phyloP scores from a whole-genome alignment of 64 coral and sea anemone species.

The Dendronephthya gigantea region DNA sequence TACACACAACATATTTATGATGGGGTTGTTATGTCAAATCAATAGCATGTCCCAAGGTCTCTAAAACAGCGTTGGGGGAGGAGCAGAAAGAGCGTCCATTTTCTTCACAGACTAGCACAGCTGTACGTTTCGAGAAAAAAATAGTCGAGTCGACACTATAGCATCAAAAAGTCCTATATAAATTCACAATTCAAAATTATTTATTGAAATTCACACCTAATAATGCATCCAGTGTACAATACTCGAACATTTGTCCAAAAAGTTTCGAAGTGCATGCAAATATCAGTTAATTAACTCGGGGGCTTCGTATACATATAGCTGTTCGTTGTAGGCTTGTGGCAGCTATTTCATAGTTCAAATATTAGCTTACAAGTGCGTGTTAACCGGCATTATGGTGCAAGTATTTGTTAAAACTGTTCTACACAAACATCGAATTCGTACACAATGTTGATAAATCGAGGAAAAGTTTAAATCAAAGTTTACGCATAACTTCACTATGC shows the following conservation, averaged over 20 bases:
- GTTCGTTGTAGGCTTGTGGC: neutral
- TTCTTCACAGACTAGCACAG: no score
- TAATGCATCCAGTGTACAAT: neutral
- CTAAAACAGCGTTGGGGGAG: no score
- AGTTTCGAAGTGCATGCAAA: neutral
- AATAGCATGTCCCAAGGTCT: no score
- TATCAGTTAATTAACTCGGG: neutral
- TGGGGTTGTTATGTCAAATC: no score
- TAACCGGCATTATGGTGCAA: neutral
- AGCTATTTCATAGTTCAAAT: neutral
- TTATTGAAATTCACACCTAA: neutral
- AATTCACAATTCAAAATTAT: neutral
- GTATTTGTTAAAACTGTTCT: neutral
- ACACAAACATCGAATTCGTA: neutral
- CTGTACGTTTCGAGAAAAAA: no score
- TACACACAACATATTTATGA: no score
- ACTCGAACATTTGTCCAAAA: neutral
- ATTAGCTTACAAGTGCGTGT: neutral
- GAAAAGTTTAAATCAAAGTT: neutral
- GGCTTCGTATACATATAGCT: neutral
- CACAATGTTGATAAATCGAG: no score
- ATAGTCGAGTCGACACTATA: no score
- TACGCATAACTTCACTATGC: neutral
- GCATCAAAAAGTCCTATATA: no score
- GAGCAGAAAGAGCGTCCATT: no score